A percentile compares a stretch with the other conserved stretches of the same genome.
These are phyloP conservation scores for Artemia sp. DNA, from an alignment of 2,888 invertebrate genomes.

Conservation along the genomic window DNA sequence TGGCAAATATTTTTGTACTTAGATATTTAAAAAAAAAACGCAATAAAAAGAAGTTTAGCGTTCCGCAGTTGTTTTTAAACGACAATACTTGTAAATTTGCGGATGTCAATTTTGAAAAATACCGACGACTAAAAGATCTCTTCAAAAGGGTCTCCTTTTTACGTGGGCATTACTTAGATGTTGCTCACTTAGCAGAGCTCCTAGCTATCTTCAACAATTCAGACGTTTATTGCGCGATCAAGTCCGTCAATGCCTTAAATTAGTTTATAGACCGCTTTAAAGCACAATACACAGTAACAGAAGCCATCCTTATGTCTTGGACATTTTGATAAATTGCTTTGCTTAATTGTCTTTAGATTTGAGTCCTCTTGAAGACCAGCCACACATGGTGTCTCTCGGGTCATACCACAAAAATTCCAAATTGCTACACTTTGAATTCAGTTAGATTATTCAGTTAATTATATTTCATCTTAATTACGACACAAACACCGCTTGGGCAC, in stretches of 20 bases:
- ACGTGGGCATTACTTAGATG: too few relatives aligned
- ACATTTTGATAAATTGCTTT: conserved; percentile 7
- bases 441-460: conserved; percentile 8
- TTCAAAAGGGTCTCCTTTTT: too few relatives aligned
- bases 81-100: too few relatives aligned
- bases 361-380: neutral
- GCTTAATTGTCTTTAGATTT: conserved; percentile 2
- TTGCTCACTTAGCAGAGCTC: too few relatives aligned
- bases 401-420: conserved; percentile 11
- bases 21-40: too few relatives aligned
- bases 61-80: too few relatives aligned
- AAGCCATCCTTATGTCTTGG: neutral
- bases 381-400: neutral
- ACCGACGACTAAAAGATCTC: too few relatives aligned
- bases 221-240: neutral
- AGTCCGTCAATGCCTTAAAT: neutral
- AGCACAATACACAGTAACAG: conserved; percentile 5
- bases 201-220: neutral
- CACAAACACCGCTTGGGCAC: neutral
- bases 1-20: too few relatives aligned
- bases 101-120: too few relatives aligned
- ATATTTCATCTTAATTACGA: conserved; percentile 8
- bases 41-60: too few relatives aligned
- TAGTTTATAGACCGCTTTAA: conserved; percentile 12
- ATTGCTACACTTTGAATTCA: conserved; percentile 7